Conservation (phyloP, 2,797 vertebrate genomes). For the Pipistrellus nathusii region DNA sequence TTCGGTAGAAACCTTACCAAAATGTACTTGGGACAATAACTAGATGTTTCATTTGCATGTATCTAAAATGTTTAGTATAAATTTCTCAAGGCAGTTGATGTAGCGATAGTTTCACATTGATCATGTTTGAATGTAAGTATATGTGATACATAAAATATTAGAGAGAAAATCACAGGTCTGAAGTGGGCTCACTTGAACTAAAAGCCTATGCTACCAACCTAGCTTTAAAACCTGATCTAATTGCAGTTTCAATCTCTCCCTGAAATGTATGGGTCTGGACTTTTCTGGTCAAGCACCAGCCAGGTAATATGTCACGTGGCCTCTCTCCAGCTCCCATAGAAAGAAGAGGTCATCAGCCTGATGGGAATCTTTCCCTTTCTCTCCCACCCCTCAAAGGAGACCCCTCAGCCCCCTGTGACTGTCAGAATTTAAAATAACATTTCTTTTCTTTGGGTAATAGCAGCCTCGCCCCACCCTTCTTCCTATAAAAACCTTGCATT, state of each 20-base stretch:
- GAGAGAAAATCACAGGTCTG: not conserved
- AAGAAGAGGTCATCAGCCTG: not conserved
- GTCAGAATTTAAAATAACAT: not conserved
- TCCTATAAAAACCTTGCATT: not conserved
- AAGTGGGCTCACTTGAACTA: not conserved
- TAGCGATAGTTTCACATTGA: not conserved
- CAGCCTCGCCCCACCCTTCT: too few species aligned
- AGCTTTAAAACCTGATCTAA: not conserved
- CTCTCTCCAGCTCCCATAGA: not conserved
- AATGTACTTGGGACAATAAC: not conserved
- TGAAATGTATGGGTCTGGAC: not conserved
- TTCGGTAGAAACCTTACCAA: conserved; percentile 12
- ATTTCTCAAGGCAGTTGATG: conserved; percentile 8
- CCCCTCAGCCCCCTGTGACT: not conserved
- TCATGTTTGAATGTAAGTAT: conserved; percentile 26
- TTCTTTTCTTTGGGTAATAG: not conserved
- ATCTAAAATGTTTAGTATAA: conserved; percentile 24
- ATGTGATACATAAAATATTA: not conserved
- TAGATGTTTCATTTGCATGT: not conserved
- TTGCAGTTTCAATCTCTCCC: not conserved
- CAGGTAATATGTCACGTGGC: not conserved
- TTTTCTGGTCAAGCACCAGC: not conserved
- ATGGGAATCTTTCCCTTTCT: not conserved
- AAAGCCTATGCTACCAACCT: not conserved
- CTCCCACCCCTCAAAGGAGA: not conserved